A percentile compares a stretch with the other conserved stretches of the same genome.
Evolutionary conservation across 1,140 invertebrate genomes (phyloP).

Genomic region (Dendroctonus ponderosae): DNA sequence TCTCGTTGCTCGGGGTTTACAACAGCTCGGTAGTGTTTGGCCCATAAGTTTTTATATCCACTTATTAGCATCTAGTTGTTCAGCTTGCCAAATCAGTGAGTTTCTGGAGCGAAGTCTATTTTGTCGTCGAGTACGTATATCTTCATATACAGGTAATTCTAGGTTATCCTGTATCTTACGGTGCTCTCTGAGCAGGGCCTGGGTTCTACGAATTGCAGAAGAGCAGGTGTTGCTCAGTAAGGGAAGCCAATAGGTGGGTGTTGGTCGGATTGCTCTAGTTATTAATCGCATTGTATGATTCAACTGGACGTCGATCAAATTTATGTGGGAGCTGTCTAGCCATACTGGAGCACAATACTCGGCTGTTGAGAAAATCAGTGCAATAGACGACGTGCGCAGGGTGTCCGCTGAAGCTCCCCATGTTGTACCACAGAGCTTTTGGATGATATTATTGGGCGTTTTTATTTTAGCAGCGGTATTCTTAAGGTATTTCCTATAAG

Average conservation of each 20-base stretch:
- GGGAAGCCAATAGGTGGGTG: constrained; percentile 6
- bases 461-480: no score
- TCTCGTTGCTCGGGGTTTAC: not conserved
- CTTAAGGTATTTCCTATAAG: no score
- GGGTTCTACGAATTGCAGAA: constrained; percentile 4
- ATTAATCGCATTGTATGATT: constrained; percentile 1
- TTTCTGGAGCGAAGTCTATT: constrained; percentile 5
- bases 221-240: constrained; percentile 1
- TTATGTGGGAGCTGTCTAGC: no score
- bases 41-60: not conserved
- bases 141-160: no score
- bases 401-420: no score
- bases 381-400: not conserved
- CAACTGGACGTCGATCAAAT: constrained; percentile 2
- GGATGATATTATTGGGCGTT: no score
- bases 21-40: not conserved
- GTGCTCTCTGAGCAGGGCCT: not conserved
- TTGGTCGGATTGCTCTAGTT: constrained; percentile 1
- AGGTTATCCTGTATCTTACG: constrained; percentile 8
- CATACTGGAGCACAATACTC: constrained; percentile 3
- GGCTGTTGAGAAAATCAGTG: constrained; percentile 3
- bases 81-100: not conserved
- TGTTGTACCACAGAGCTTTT: no score
- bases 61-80: no score
- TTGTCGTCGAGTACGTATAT: not conserved